Base-by-base conservation (phyloP, 2,797 vertebrate species). In the Sebastes steindachneri region DNA sequence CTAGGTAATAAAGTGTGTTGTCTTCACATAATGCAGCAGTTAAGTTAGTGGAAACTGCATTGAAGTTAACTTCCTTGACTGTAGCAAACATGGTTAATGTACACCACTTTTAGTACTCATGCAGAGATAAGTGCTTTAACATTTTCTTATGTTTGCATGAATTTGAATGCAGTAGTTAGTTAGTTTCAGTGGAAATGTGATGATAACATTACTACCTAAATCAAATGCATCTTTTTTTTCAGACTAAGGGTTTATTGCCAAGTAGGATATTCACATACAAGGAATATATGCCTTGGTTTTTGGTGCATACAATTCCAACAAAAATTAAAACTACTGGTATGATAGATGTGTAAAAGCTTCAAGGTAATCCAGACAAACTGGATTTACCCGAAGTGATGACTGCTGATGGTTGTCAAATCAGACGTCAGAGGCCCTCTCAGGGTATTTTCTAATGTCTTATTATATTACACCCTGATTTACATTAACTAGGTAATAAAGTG, bases 131-230 rank as follows among this genome's bases (percentile, higher is more conserved):
- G 10, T 14, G 3, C 15, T 17, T 37, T 15, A 7, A 63, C 5
- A 28, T 53, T 53, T 45, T 6, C 7, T 68, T 35, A 19, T 21
- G 4, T 86, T 86, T 89, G 83, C 58, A 71, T 86, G 4, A 0
- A 17, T 89, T 76, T 75, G 19, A 84, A 71, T 83, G 1, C 8
- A 54, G 1, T 21, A 54, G 1, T 21, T 35, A 21, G 45, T 48
- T 33, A 33, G n/a, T 41, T 41, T 41, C 37, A 41, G 37, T 28
- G 5, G 4, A 33, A 58, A 31, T n/a, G 4, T 66, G 15, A 59
- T 5, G 10, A 11, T 41, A 35, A 17, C 1, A 4, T 41, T 8
- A 25, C 11, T 8, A 8, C 5, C 6, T 5, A 26, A 45, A 62
- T 51, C 1, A 21, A 33, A 60, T 19, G 6, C 14, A n/a, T 5